Base-by-base conservation (phyloP, 2,888 invertebrate genomes). In the Liodrosophila aerea region DNA sequence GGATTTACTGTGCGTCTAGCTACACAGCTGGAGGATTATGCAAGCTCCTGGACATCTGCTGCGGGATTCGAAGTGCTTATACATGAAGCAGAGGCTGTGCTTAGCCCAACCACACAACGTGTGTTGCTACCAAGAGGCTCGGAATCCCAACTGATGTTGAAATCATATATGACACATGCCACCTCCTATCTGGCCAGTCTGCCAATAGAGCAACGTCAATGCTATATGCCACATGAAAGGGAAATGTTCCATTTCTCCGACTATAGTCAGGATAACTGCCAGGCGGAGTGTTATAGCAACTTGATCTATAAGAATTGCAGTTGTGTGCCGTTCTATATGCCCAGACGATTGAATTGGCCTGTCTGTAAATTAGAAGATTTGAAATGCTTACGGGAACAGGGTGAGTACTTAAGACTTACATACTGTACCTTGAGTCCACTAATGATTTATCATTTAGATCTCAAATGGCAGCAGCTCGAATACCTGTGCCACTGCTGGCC, bases 241-340 rank as follows among this genome's bases (percentile, higher is more conserved):
- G 16, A 46, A 5, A 43, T 90, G 30, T 59, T 67, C 13, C 88
- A 65, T 77, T 90, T 83, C 73, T 74, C 56, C 82, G 87, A 88
- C n/a, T 94, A 94, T 72, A 92, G 92, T 0, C 93, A 92, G 63
- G 91, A 91, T 51, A 94, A 94, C 83, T 94, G 94, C 72, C 88
- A 93, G 78, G 90, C 91, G 0, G 92, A 92, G 64, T 92, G 93
- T 76, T 91, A 92, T 46, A 90, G 92, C 11, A 86, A 89, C 45
- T 68, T 91, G 1, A 87, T 92, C 0, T 88, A 85, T 40, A 76
- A 83, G 2, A 64, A 84, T 1, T 94, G 94, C 71, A 90, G 91
- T 3, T 94, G 94, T 85, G 87, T 92, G 0, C 93, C 93, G 0
- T 91, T 91, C 40, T 92, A 91, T 76, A 91, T 91, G 74, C 91